Evolutionary conservation across 2,113 vertebrate genomes (phyloP).

Genomic region (Chloropsis hardwickii): DNA sequence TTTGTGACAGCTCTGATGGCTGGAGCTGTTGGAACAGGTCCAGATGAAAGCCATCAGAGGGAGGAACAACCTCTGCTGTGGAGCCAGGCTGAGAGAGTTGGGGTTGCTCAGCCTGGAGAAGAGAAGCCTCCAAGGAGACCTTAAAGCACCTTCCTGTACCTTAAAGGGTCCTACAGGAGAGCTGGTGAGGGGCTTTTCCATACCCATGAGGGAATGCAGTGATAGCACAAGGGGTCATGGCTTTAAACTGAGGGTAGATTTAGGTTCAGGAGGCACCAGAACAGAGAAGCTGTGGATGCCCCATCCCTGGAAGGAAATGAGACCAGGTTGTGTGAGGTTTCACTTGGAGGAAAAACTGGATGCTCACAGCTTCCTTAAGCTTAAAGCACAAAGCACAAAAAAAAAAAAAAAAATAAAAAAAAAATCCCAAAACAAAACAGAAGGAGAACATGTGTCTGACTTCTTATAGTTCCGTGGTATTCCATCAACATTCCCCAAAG

Average conservation of each 20-base stretch:
- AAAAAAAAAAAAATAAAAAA: not conserved
- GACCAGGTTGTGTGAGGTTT: not conserved
- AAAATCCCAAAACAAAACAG: not conserved
- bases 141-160: not conserved
- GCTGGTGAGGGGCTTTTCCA: not conserved
- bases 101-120: not conserved
- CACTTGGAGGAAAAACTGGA: not conserved
- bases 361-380: not conserved
- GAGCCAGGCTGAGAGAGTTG: not conserved
- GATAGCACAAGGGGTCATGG: not conserved
- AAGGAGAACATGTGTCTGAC: not conserved
- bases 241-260: not conserved
- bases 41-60: not conserved
- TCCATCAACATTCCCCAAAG: not conserved
- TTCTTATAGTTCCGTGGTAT: not conserved
- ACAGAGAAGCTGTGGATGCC: not conserved
- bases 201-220: too few relatives aligned
- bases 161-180: not conserved
- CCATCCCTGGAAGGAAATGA: not conserved
- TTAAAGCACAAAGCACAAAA: not conserved
- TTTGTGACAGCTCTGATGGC: not conserved
- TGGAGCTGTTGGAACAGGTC: not conserved
- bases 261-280: not conserved
- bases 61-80: not conserved
- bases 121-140: not conserved